Evolutionary conservation across 2,888 invertebrate genomes (phyloP).

Genomic region (Hedya salicella): DNA sequence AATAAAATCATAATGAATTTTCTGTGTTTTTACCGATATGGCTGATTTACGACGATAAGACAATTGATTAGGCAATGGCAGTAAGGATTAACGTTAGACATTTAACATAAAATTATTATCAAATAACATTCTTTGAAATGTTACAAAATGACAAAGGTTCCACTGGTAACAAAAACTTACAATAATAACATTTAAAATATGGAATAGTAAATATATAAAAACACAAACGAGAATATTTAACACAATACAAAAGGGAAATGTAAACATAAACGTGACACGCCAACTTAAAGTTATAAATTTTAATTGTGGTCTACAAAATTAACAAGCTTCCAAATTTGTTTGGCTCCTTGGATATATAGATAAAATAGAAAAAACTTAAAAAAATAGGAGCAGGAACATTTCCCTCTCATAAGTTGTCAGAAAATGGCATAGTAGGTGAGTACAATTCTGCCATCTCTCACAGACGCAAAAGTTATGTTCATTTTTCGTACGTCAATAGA

Average conservation of each 20-base stretch:
- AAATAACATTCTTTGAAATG: neutral
- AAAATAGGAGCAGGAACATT: no score
- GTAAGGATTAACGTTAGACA: neutral
- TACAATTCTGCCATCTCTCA: neutral
- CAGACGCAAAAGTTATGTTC: neutral
- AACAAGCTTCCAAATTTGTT: no score
- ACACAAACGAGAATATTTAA: neutral
- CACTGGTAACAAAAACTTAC: neutral
- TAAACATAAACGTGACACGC: constrained; percentile 2
- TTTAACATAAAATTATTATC: neutral
- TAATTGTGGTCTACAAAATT: no score
- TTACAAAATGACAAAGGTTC: neutral
- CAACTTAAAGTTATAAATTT: constrained; percentile 7
- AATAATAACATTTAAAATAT: neutral
- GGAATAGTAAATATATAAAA: neutral
- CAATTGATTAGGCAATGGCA: neutral
- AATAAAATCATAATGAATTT: constrained; percentile 4
- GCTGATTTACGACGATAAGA: constrained; percentile 13
- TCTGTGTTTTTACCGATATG: constrained; percentile 7
- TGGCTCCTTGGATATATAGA: neutral
- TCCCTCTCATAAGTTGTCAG: neutral
- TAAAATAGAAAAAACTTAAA: neutral
- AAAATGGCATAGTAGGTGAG: neutral
- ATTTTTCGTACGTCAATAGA: neutral
- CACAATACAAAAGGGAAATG: neutral